phyloP scores from a whole-genome alignment of 2,797 vertebrate species.

The Furcifer pardalis region DNA sequence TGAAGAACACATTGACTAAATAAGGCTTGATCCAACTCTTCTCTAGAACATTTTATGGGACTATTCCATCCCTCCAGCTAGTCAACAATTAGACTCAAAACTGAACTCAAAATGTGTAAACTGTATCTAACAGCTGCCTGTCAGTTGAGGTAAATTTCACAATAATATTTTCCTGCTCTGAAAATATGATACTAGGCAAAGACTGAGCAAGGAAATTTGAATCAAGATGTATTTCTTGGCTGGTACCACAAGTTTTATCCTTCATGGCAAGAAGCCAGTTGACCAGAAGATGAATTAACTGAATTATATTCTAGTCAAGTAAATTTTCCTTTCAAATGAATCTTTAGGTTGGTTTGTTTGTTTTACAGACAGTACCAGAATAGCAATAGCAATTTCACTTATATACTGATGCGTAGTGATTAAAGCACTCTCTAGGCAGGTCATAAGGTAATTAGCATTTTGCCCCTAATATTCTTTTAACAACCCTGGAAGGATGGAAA shows the following conservation, averaged over 20 bases:
- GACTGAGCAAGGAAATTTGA: constrained; percentile 8
- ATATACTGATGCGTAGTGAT: too few relatives aligned
- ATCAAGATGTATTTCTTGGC: not conserved
- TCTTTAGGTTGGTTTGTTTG: not conserved
- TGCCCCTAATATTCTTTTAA: too few relatives aligned
- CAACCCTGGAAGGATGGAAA: too few relatives aligned
- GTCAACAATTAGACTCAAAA: constrained; percentile 2
- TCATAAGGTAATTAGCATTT: too few relatives aligned
- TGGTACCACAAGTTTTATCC: not conserved
- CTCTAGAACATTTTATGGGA: constrained; percentile 13
- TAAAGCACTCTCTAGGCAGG: too few relatives aligned
- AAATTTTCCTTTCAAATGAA: not conserved
- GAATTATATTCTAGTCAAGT: not conserved
- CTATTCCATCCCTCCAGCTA: constrained; percentile 41
- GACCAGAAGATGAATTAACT: constrained; percentile 24
- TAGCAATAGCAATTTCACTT: too few relatives aligned
- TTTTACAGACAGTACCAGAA: accelerated
- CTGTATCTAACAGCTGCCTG: constrained; percentile 22
- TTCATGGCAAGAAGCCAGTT: not conserved
- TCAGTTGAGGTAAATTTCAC: constrained; percentile 26
- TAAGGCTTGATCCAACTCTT: not conserved
- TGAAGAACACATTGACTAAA: not conserved
- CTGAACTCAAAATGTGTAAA: constrained; percentile 26
- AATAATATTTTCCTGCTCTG: constrained; percentile 32
- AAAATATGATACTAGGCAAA: not conserved